These are phyloP conservation scores for Heliconius sara DNA, from an alignment of 2,888 invertebrate genomes.

Conservation along the genomic window DNA sequence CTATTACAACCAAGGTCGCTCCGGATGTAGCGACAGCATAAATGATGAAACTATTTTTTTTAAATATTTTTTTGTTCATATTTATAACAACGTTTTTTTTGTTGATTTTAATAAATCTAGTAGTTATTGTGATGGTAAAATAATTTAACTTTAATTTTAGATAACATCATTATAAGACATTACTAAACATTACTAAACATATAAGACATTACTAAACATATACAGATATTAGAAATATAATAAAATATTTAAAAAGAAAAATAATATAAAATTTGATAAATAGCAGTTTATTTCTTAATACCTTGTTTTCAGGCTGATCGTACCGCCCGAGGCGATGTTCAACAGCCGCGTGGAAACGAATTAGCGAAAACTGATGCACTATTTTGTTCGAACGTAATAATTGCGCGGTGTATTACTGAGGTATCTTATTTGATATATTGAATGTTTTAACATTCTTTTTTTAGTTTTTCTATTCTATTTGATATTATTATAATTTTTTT, in stretches of 20 bases:
- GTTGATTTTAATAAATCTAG: neutral
- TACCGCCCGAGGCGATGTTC: conserved; percentile 40
- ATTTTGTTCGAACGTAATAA: conserved; percentile 30
- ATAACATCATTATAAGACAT: neutral
- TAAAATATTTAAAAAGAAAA: neutral
- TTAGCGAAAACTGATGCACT: conserved; percentile 41
- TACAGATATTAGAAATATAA: neutral
- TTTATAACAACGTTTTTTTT: neutral
- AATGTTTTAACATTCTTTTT: neutral
- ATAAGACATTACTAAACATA: no score
- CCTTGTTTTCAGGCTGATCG: conserved; percentile 37
- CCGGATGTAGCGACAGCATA: conserved; percentile 35
- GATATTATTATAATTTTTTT: no score
- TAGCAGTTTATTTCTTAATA: neutral
- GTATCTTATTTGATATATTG: conserved; percentile 7
- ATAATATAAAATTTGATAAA: neutral
- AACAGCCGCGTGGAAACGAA: conserved; percentile 40
- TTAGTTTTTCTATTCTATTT: no score
- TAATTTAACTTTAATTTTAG: neutral
- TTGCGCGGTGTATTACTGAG: conserved; percentile 3
- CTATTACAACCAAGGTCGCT: conserved; percentile 44
- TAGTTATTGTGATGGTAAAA: neutral
- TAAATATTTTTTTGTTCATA: neutral
- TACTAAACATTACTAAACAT: no score
- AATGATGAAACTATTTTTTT: neutral